phyloP scores from a whole-genome alignment of 2,797 vertebrate genomes.

The Vespertilio murinus region DNA sequence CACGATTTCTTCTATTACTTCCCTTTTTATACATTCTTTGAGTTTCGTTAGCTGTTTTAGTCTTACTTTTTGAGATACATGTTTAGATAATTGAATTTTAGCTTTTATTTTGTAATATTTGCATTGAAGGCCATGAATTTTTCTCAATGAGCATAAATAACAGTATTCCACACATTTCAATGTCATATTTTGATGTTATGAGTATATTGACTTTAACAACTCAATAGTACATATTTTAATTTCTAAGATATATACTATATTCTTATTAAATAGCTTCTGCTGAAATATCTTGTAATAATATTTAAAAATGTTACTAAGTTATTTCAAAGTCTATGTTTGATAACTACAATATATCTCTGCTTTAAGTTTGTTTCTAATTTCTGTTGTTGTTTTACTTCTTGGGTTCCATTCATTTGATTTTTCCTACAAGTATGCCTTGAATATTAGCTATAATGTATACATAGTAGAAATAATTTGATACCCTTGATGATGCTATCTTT shows the following conservation, averaged over 20 bases:
- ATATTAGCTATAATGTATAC: neutral
- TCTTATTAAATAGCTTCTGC: neutral
- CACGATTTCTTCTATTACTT: neutral
- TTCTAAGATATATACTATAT: neutral
- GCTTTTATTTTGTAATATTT: conserved; percentile 4
- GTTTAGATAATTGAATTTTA: neutral
- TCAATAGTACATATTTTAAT: neutral
- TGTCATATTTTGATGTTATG: neutral
- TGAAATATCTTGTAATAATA: neutral
- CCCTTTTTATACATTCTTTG: neutral
- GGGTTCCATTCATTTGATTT: neutral
- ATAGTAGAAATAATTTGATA: neutral
- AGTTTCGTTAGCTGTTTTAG: neutral
- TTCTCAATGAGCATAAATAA: neutral
- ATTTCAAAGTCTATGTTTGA: neutral
- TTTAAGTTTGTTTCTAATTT: conserved; percentile 35
- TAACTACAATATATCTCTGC: neutral
- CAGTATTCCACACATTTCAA: neutral
- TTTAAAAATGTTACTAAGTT: neutral
- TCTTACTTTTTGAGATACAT: neutral
- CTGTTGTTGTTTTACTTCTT: neutral
- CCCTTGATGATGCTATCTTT: neutral
- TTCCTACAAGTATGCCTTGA: neutral
- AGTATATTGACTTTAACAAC: neutral
- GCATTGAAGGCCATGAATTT: neutral